Base-by-base conservation (phyloP, 2,113 vertebrate genomes). In the Aphelocoma coerulescens region DNA sequence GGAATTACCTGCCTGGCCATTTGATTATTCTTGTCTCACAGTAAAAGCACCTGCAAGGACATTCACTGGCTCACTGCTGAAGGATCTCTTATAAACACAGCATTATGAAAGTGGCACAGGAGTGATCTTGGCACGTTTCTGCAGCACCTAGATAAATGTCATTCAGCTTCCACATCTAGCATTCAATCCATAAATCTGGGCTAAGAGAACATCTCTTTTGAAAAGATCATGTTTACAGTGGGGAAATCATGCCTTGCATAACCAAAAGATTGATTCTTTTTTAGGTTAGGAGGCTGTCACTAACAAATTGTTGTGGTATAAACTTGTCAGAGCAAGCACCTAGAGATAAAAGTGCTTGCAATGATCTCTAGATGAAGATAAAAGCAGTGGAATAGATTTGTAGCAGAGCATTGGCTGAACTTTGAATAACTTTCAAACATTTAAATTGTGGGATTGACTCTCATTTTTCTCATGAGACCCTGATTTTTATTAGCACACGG, bases 1-100 rank as follows among this genome's bases (percentile, higher is more conserved):
- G 30, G 48, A 81, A 72, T 87, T 87, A 78, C 44, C 74, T 89
- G 41, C 61, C 58, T 73, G 37, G 20, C 39, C 55, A 35, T 86
- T 96, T 92, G 41, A 75, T 92, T 97, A 72, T 92, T 65, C 44
- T 27, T 88, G 46, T 35, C 88, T 91, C 61, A 48, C 15, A 76
- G 35, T 58, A 33, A 32, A 58, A 59, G 52, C 48, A 83, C 37
- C 78, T 89, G 37, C 66, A 95, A 96, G 57, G 71, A 35, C 37
- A 57, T 67, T 74, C 22, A 17, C 80, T 2, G 24, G 35, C 52
- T 80, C 3, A 0, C 12, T 87, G 57, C 77, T 82, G 54, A 94
- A 85, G 68, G n/a, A 69, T 87, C 39, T 93, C 26, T 51, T 55
- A 67, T 39, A 91, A 92, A 62, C 8, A 78, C 51, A 58, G 41